Evolutionary conservation across 2,113 vertebrate genomes (phyloP).

Genomic region (Geothlypis trichas): DNA sequence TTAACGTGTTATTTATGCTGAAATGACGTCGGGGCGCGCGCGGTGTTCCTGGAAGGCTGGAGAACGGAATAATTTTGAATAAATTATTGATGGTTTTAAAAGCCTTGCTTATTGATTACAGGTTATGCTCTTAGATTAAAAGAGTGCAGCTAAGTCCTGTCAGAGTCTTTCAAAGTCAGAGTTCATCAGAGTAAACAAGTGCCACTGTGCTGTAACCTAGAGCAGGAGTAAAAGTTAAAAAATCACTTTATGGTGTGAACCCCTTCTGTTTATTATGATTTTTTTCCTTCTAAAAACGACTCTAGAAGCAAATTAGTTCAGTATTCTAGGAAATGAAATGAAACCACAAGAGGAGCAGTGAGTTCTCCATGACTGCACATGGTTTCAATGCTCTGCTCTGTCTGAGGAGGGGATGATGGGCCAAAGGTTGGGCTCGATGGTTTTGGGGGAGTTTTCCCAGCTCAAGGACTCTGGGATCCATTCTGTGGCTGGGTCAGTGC

Average conservation of each 20-base stretch:
- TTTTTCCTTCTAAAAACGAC: neutral
- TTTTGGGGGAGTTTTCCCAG: neutral
- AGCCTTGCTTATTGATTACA: slow-evolving; percentile 60
- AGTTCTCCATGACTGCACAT: accelerated
- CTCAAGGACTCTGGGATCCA: too few relatives aligned
- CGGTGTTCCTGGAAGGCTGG: slow-evolving; percentile 43
- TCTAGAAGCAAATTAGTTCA: neutral
- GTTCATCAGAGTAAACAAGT: slow-evolving; percentile 22
- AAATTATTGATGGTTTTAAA: slow-evolving; percentile 66
- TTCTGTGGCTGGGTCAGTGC: neutral
- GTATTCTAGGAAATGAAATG: neutral
- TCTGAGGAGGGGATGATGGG: neutral
- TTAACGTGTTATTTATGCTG: slow-evolving; percentile 40
- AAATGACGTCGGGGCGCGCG: neutral
- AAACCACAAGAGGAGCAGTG: neutral
- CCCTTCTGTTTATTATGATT: neutral
- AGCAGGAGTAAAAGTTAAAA: neutral
- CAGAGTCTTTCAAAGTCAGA: slow-evolving; percentile 45
- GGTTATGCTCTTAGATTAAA: slow-evolving; percentile 54
- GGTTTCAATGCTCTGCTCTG: neutral
- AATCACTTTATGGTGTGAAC: neutral
- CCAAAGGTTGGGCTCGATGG: neutral
- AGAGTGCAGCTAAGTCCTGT: slow-evolving; percentile 42
- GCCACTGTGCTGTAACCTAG: neutral
- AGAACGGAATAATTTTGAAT: slow-evolving; percentile 47